Conservation (phyloP, 2,113 vertebrate genomes). For the Sprattus sprattus region DNA sequence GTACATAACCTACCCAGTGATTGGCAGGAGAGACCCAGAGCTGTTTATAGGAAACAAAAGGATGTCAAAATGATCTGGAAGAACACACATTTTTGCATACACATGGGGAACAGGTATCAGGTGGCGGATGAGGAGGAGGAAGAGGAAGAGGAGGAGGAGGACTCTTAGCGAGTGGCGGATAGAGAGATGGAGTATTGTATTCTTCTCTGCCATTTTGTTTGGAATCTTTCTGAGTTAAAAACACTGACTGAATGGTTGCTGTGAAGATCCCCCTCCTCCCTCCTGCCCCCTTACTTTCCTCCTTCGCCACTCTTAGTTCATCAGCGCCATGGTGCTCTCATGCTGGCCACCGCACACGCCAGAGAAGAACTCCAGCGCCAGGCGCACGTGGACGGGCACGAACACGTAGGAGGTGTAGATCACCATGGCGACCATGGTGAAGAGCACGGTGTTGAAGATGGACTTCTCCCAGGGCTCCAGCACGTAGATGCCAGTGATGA, state of each 20-base stretch:
- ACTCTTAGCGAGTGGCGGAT: neutral
- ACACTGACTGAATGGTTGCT: slow-evolving; percentile 35
- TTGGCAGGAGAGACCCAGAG: neutral
- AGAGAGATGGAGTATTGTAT: neutral
- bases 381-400: slow-evolving; percentile 85
- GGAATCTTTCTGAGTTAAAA: slow-evolving; percentile 44
- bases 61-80: neutral
- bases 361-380: slow-evolving; percentile 91
- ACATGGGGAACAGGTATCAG: neutral
- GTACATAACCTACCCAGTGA: neutral
- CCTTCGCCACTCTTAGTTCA: slow-evolving; percentile 66
- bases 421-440: slow-evolving; percentile 88
- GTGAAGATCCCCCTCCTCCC: neutral
- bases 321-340: slow-evolving; percentile 68
- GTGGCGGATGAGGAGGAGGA: slow-evolving; percentile 26
- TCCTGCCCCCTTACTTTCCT: neutral
- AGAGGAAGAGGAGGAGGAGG: slow-evolving; percentile 38
- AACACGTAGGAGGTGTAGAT: slow-evolving; percentile 94
- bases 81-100: neutral
- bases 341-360: slow-evolving; percentile 79
- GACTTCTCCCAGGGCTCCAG: slow-evolving; percentile 95
- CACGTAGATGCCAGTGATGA: slow-evolving; percentile 92
- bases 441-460: slow-evolving; percentile 86
- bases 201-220: neutral
- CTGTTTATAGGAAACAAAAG: neutral